Percentiles rank a stretch among this genome's conserved stretches.
Evolutionary conservation across 1,140 invertebrate species (phyloP).

Genomic region (Orchesella cincta): DNA sequence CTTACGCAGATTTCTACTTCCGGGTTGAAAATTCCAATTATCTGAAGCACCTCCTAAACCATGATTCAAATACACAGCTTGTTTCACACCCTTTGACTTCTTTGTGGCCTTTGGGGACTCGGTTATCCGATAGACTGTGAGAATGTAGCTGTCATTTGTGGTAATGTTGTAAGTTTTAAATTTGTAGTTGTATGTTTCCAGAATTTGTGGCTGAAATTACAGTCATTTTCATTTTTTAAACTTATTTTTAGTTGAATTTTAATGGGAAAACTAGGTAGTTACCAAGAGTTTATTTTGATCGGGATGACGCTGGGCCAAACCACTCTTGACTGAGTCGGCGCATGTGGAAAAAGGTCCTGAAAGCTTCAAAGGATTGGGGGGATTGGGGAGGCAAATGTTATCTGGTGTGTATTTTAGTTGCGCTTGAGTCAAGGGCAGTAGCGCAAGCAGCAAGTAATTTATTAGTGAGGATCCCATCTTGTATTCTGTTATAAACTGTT

Average conservation of each 20-base stretch:
- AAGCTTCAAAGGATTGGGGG: no score
- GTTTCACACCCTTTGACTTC: conserved; percentile 38
- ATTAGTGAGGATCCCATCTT: no score
- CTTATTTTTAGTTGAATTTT: background rate
- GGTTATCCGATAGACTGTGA: conserved; percentile 60
- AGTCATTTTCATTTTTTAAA: background rate
- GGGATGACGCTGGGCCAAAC: background rate
- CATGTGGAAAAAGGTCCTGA: background rate
- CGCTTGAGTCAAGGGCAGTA: no score
- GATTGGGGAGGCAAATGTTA: no score
- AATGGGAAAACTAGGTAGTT: background rate
- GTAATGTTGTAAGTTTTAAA: background rate
- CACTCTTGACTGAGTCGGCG: background rate
- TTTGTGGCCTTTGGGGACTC: conserved; percentile 57
- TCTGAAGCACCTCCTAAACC: background rate
- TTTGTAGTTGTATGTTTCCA: conserved; percentile 56
- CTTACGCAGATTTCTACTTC: background rate
- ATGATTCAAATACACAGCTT: conserved; percentile 61
- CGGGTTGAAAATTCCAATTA: background rate
- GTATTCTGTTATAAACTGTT: no score
- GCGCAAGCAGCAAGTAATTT: no score
- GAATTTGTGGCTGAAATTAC: background rate
- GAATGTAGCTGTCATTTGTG: background rate
- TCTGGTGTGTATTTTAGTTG: no score
- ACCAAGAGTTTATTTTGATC: background rate